Conservation (phyloP, 2,797 vertebrate genomes). For the Phataginus tetradactyla region DNA sequence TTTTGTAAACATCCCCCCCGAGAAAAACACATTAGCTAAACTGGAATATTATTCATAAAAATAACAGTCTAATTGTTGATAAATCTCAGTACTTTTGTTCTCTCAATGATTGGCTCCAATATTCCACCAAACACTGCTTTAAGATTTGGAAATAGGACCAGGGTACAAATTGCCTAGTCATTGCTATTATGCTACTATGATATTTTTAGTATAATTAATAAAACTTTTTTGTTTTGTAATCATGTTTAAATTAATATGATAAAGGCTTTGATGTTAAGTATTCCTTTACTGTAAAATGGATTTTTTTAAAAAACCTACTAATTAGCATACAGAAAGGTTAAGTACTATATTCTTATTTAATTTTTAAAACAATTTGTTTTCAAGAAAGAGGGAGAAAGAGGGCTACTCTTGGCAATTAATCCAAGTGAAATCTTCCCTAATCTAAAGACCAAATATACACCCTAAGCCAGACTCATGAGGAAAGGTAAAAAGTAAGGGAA, state of each 20-base stretch:
- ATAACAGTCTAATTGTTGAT: neutral
- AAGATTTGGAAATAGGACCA: neutral
- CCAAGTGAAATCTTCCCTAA: neutral
- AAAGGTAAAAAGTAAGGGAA: neutral
- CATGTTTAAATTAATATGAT: constrained; percentile 13
- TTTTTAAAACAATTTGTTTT: constrained; percentile 15
- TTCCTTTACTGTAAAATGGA: neutral
- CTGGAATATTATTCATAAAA: neutral
- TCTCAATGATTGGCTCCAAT: neutral
- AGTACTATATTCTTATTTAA: neutral
- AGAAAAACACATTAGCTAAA: neutral
- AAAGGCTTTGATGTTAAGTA: neutral
- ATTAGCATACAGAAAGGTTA: constrained; percentile 24
- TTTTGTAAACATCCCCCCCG: neutral
- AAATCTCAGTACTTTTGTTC: neutral
- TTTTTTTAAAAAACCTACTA: constrained; percentile 1
- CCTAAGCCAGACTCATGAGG: neutral
- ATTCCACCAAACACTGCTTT: constrained; percentile 28
- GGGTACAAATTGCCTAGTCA: neutral
- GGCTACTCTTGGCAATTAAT: neutral
- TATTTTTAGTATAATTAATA: neutral
- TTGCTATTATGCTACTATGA: neutral
- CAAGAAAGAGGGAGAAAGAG: neutral
- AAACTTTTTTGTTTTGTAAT: neutral
- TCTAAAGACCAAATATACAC: neutral